A percentile compares a stretch with the other conserved stretches of the same genome.
Evolutionary conservation across 2,888 invertebrate genomes (phyloP).

Genomic region (Himalopsyche kuldschensis): DNA sequence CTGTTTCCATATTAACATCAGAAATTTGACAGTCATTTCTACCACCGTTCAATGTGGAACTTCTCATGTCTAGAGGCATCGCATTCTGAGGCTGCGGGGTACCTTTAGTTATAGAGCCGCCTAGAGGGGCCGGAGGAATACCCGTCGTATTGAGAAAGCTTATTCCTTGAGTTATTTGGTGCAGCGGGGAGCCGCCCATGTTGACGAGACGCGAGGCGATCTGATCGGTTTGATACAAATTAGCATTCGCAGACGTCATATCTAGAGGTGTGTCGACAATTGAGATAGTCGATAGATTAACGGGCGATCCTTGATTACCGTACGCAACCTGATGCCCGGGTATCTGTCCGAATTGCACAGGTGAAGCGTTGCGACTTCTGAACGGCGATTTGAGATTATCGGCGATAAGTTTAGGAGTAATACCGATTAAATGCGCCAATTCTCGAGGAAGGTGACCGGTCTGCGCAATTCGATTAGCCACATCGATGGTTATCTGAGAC

Average conservation of each 20-base stretch:
- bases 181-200: slow-evolving; percentile 57
- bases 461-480: slow-evolving; percentile 51
- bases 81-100: slow-evolving; percentile 65
- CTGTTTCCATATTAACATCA: slow-evolving; percentile 56
- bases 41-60: slow-evolving; percentile 45
- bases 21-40: slow-evolving; percentile 44
- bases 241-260: slow-evolving; percentile 30
- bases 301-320: slow-evolving; percentile 44
- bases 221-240: slow-evolving; percentile 21
- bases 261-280: slow-evolving; percentile 47
- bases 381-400: slow-evolving; percentile 45
- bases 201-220: slow-evolving; percentile 23
- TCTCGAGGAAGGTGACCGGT: slow-evolving; percentile 55
- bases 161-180: slow-evolving; percentile 69
- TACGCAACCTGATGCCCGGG: slow-evolving; percentile 41
- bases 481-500: slow-evolving; percentile 49
- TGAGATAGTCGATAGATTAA: slow-evolving; percentile 30
- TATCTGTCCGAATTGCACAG: slow-evolving; percentile 41
- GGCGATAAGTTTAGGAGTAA: slow-evolving; percentile 52
- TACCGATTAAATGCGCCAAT: slow-evolving; percentile 58
- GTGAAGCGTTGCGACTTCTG: slow-evolving; percentile 48
- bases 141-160: slow-evolving; percentile 72
- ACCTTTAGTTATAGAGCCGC: slow-evolving; percentile 73
- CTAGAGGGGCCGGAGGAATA: slow-evolving; percentile 45
- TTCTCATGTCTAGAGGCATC: slow-evolving; percentile 60